Evolutionary conservation across 2,888 invertebrate species (phyloP), one percentile per base, ranked within the genome.

Genomic region (Fabriciana adippe): DNA sequence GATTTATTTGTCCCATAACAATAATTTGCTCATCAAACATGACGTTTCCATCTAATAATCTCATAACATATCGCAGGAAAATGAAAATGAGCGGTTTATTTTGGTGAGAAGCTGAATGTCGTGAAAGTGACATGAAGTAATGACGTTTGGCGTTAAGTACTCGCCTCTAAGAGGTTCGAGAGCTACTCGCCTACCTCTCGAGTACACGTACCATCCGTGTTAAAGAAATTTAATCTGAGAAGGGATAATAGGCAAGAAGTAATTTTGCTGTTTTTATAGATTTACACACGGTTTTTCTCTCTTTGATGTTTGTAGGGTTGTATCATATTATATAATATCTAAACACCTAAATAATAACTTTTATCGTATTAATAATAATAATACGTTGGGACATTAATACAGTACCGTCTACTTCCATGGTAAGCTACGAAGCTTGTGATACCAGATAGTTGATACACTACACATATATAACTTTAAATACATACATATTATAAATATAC

Each of bases 111-210:
- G 55, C 66, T 67, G 68, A 63, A 73, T 73, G 61, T 69, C 69
- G 72, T 78, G 77, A 74, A 70, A 74, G 71, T 76, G 78, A 76
- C 78, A 66, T 76, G 73, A 73, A 75, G 75, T 78, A 77, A 77
- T 78, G 75, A 75, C 75, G 73, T 77, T 74, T 72, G 73, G 71
- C 71, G 71, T 68, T 73, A 69, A 74, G 75, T 70, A 72, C 74
- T 69, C 68, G 70, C 66, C 69, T 65, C 64, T 50, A 45, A 66
- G 73, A 71, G 74, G 72, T 75, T 76, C 71, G 68, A 79, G 78
- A 56, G 69, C 71, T 73, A 73, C 76, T 78, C 73, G 73, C 55
- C 59, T 48, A 67, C 76, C 73, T 74, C 75, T 75, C 71, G 72
- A 73, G 70, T 74, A 67, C 70, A 69, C 72, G 54, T 54, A 64